Evolutionary conservation across 2,797 vertebrate genomes (phyloP), one percentile per base, ranked within the genome.

Genomic region (Tragopan temminckii): DNA sequence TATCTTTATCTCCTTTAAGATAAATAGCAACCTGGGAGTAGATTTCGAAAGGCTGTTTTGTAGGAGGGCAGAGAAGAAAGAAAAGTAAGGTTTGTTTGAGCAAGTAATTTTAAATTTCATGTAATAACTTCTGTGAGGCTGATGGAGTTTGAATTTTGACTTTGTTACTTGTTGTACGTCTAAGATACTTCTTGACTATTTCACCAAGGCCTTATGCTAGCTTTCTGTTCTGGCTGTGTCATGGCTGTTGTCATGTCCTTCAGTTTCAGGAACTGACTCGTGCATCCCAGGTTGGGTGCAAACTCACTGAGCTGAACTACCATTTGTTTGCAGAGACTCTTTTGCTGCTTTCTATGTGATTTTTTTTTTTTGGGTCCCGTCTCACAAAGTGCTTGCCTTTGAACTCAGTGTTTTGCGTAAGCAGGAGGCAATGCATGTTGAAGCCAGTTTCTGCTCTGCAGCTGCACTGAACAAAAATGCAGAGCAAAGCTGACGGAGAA

Each of bases 301-400:
- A 79, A 46, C 33, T 2, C 13, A 2, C 8, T 3, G n/a, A 61
- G 18, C 24, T 2, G n/a, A 43, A 10, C 0, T 23, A 27, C 6
- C 27, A 8, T 2, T 50, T 52, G 57, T 48, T 76, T 84, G 75
- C 35, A 45, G 45, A 88, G 48, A 38, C 33, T 38, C 52, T 45
- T 5, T 63, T 40, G 38, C 16, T 33, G n/a, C 17, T 23, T 42
- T 64, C 35, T 20, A 3, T 15, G 11, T 17, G n/a, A 14, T 9
- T n/a, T 10, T n/a, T n/a, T 10, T n/a, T 79, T 93, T n/a, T 46
- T 75, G 40, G 17, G 3, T 48, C 5, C 8, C 25, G 6, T 24
- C 18, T 48, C 13, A 1, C 7, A 23, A 36, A 36, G 16, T 25
- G 8, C 17, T 59, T 66, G 27, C 18, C 15, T 82, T 59, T 24